Conservation (phyloP, 2,113 vertebrate genomes). For the Cyanoliseus patagonus region DNA sequence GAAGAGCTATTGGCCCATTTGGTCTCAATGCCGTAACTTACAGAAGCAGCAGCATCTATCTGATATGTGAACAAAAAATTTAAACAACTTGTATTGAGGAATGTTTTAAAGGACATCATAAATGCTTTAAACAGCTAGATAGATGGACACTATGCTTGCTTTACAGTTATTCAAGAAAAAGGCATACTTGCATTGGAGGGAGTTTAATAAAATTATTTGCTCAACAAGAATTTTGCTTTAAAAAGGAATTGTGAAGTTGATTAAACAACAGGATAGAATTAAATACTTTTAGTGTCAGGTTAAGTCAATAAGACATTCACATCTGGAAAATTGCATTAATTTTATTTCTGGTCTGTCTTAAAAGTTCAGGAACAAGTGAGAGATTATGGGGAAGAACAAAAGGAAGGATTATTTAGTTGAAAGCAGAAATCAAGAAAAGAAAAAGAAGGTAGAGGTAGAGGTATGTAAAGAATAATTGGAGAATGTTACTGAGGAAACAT, state of each 20-base stretch:
- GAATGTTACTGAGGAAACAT: not conserved
- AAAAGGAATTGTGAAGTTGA: not conserved
- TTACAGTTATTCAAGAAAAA: not conserved
- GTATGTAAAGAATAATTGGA: not conserved
- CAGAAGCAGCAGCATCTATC: not conserved
- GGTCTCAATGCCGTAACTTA: not conserved
- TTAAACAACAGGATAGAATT: not conserved
- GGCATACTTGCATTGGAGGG: not conserved
- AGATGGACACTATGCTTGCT: not conserved
- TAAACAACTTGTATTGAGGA: not conserved
- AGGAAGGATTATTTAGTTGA: not conserved
- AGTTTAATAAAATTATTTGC: not conserved
- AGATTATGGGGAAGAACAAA: not conserved
- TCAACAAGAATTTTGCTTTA: not conserved
- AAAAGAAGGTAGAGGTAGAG: not conserved
- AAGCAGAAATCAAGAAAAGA: not conserved
- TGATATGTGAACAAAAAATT: not conserved
- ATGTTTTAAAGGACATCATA: not conserved
- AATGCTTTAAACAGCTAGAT: not conserved
- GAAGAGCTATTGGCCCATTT: not conserved
- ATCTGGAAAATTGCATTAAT: not conserved
- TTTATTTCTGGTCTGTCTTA: not conserved
- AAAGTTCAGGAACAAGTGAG: not conserved
- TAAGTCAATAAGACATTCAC: not conserved
- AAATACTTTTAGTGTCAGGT: not conserved